Evolutionary conservation across 2,113 vertebrate genomes (phyloP).

Genomic region (Oplegnathus fasciatus): DNA sequence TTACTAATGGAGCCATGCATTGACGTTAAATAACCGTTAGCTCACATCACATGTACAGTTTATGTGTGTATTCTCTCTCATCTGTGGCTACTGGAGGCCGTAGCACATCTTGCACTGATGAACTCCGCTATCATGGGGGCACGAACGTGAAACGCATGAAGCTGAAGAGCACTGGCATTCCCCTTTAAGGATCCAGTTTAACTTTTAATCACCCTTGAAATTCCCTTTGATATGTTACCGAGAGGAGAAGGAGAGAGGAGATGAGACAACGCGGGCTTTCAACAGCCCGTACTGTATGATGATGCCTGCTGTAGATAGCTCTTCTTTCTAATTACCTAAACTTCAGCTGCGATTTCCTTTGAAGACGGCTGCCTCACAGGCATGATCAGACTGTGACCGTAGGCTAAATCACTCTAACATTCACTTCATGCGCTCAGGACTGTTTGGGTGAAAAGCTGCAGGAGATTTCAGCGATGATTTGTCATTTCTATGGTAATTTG

Average conservation of each 20-base stretch:
- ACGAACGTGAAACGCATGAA: constrained; percentile 18
- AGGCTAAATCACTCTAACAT: constrained; percentile 68
- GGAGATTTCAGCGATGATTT: constrained; percentile 72
- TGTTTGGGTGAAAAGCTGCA: constrained; percentile 51
- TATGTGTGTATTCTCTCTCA: background rate
- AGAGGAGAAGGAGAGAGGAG: constrained; percentile 60
- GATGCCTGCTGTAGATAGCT: constrained; percentile 69
- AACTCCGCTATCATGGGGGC: constrained; percentile 1
- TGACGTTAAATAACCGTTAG: constrained; percentile 13
- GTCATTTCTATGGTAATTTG: constrained; percentile 73
- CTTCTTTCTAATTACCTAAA: constrained; percentile 78
- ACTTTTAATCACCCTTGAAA: constrained; percentile 81
- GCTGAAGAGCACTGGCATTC: constrained; percentile 36
- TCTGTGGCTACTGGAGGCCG: background rate
- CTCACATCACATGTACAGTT: background rate
- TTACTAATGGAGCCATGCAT: background rate
- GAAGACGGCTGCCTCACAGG: constrained; percentile 71
- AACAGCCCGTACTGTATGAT: constrained; percentile 51
- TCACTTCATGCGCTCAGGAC: constrained; percentile 56
- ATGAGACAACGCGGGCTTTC: constrained; percentile 65
- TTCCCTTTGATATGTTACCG: constrained; percentile 76
- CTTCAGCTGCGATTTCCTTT: constrained; percentile 75
- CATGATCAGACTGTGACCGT: constrained; percentile 66
- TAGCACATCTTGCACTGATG: constrained; percentile 8
- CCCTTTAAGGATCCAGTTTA: constrained; percentile 71